A percentile compares a stretch with the other conserved stretches of the same genome.
Evolutionary conservation across 2,888 invertebrate genomes (phyloP).

Genomic region (Icerya purchasi): DNA sequence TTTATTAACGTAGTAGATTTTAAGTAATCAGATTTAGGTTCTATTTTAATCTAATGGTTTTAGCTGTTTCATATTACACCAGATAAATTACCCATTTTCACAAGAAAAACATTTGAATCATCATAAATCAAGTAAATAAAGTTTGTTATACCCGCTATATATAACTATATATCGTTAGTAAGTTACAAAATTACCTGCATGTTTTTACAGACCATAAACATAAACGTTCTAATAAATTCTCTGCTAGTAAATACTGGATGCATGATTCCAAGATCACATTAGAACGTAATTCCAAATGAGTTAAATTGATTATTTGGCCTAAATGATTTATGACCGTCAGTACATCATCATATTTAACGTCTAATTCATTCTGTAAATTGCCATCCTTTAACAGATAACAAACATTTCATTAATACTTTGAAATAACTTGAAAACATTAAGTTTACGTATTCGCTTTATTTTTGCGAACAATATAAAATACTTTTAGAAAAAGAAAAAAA

Average conservation of each 20-base stretch:
- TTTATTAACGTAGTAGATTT: too few relatives aligned
- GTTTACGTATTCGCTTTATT: too few relatives aligned
- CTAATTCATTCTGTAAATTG: not conserved
- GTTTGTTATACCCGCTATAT: too few relatives aligned
- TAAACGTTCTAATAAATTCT: constrained; percentile 65
- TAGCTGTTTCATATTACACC: too few relatives aligned
- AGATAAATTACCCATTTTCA: too few relatives aligned
- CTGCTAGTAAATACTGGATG: constrained; percentile 59
- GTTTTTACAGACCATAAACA: constrained; percentile 67
- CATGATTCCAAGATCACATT: constrained; percentile 39
- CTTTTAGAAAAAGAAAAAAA: too few relatives aligned
- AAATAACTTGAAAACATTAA: constrained; percentile 2
- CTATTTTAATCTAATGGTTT: too few relatives aligned
- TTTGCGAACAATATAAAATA: too few relatives aligned
- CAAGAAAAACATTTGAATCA: too few relatives aligned
- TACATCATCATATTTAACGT: constrained; percentile 51
- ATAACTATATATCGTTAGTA: too few relatives aligned
- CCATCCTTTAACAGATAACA: not conserved
- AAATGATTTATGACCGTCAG: constrained; percentile 75
- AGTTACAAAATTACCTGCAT: constrained; percentile 47
- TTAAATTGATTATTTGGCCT: constrained; percentile 68
- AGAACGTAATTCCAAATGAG: constrained; percentile 48
- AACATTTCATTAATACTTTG: not conserved
- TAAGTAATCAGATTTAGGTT: too few relatives aligned
- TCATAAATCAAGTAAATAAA: too few relatives aligned